Conservation (phyloP, 2,113 vertebrate species). For the Bubo scandiacus region DNA sequence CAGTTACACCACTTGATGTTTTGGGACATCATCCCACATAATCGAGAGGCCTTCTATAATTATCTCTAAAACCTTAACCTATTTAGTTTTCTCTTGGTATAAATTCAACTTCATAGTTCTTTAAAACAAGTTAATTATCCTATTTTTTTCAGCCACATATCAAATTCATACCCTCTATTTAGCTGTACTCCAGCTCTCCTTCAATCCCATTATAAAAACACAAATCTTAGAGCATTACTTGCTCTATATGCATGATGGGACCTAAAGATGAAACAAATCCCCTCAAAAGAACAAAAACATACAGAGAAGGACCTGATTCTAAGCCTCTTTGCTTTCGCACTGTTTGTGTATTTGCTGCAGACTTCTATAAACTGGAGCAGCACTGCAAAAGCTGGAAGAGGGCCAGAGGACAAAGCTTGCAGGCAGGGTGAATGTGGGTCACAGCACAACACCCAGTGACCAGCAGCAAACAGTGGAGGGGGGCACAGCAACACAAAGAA, state of each 20-base stretch:
- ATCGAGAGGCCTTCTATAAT: neutral
- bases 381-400: neutral
- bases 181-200: neutral
- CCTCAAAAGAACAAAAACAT: neutral
- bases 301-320: neutral
- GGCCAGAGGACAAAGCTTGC: conserved; percentile 25
- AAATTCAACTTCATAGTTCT: neutral
- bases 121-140: neutral
- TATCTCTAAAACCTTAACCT: neutral
- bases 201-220: neutral
- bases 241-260: neutral
- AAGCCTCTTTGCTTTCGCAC: neutral
- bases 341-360: conserved; percentile 19
- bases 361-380: conserved; percentile 7
- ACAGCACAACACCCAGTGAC: neutral
- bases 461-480: neutral
- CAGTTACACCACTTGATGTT: neutral
- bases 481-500: neutral
- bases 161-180: neutral
- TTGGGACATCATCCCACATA: neutral
- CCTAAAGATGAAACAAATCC: neutral
- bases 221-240: neutral
- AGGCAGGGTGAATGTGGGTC: conserved; percentile 45
- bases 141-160: neutral
- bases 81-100: neutral